These are phyloP conservation scores for Sebastes trivittatus DNA, from an alignment of 2,797 vertebrate genomes.

Conservation along the genomic window DNA sequence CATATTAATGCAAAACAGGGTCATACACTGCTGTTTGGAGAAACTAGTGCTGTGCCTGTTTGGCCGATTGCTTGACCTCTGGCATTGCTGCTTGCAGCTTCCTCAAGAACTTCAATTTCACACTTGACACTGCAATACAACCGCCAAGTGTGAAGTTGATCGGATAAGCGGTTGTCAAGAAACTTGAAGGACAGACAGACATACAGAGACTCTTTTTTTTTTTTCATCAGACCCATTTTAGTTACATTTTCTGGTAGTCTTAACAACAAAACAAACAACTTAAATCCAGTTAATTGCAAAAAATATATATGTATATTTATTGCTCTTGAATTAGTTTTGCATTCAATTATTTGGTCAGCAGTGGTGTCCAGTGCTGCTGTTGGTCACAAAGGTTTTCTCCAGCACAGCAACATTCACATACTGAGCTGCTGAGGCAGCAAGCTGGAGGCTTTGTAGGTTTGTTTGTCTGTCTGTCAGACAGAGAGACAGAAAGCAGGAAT, in stretches of 20 bases:
- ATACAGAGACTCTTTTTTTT: background rate
- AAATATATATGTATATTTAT: background rate
- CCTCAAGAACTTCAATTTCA: background rate
- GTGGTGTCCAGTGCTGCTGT: background rate
- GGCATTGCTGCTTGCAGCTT: background rate
- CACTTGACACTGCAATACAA: background rate
- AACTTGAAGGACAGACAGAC: background rate
- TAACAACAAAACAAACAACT: background rate
- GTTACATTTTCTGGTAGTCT: background rate
- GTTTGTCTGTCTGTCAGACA: slow-evolving; percentile 26
- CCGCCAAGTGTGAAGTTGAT: background rate
- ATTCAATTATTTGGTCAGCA: slow-evolving; percentile 12
- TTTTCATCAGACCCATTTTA: too few relatives aligned
- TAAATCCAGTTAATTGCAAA: background rate
- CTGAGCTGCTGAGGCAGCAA: slow-evolving; percentile 70
- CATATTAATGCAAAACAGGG: background rate
- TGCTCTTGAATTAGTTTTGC: background rate
- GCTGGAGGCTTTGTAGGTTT: slow-evolving; percentile 40
- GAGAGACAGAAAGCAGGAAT: slow-evolving; percentile 8
- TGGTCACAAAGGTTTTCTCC: slow-evolving; percentile 63
- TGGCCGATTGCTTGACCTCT: background rate
- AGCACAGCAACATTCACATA: slow-evolving; percentile 66
- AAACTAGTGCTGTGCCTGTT: background rate
- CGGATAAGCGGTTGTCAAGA: background rate
- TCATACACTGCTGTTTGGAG: background rate